phyloP scores from a whole-genome alignment of 2,888 invertebrate genomes.

The Nephrotoma guestfalica region DNA sequence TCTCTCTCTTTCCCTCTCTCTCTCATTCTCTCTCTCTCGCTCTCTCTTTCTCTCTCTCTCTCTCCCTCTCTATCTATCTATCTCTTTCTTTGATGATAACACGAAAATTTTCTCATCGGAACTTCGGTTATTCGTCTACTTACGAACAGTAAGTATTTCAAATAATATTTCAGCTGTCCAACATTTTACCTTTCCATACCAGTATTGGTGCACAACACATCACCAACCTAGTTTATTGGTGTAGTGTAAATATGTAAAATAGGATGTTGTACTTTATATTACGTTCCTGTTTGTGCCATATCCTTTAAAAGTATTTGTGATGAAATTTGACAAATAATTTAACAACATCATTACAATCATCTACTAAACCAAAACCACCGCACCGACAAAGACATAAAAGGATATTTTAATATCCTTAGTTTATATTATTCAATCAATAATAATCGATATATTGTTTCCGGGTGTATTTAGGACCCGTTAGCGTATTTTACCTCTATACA shows the following conservation, averaged over 20 bases:
- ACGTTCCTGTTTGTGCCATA: background rate
- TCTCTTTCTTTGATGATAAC: too few species aligned
- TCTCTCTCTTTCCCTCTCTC: too few species aligned
- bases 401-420: background rate
- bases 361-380: background rate
- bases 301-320: background rate
- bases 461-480: background rate
- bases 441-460: background rate
- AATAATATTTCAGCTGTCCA: too few species aligned
- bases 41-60: too few species aligned
- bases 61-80: too few species aligned
- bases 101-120: too few species aligned
- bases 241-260: background rate
- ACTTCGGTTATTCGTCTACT: too few species aligned
- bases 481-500: background rate
- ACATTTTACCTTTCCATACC: too few species aligned
- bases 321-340: background rate
- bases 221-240: too few species aligned
- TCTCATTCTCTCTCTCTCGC: too few species aligned
- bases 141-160: too few species aligned
- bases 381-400: background rate
- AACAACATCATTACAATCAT: background rate
- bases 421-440: background rate
- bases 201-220: too few species aligned
- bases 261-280: background rate